phyloP scores from a whole-genome alignment of 2,888 invertebrate genomes.

The Coenonympha arcania region DNA sequence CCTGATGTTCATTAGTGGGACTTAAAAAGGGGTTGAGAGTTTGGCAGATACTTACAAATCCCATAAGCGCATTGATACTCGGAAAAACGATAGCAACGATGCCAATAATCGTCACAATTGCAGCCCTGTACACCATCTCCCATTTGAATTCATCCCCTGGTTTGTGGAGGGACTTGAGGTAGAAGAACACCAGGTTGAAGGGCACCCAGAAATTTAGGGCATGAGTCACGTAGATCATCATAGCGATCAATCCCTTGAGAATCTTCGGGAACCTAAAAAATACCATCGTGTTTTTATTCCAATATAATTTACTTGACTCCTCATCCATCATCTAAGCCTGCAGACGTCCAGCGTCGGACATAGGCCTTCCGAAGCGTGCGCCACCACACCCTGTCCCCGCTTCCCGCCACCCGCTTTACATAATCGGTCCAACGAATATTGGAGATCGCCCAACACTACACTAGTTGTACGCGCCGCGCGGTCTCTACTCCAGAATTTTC shows the following conservation, averaged over 20 bases:
- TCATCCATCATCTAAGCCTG: too few relatives aligned
- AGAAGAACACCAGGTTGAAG: constrained; percentile 49
- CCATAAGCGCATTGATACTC: constrained; percentile 49
- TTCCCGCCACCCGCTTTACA: too few relatives aligned
- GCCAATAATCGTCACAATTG: constrained; percentile 38
- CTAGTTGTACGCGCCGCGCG: too few relatives aligned
- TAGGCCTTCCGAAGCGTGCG: too few relatives aligned
- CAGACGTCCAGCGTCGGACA: too few relatives aligned
- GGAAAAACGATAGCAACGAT: constrained; percentile 47
- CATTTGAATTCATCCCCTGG: constrained; percentile 26
- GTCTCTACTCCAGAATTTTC: too few relatives aligned
- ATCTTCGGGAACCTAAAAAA: constrained; percentile 47
- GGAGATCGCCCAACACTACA: too few relatives aligned
- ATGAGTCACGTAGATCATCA: constrained; percentile 57
- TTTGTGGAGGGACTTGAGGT: constrained; percentile 35
- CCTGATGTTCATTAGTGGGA: too few relatives aligned
- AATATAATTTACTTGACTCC: too few relatives aligned
- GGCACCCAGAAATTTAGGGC: constrained; percentile 59
- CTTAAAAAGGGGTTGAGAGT: not conserved
- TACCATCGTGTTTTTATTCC: too few relatives aligned
- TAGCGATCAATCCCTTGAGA: constrained; percentile 44
- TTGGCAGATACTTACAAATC: constrained; percentile 50
- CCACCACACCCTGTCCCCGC: too few relatives aligned
- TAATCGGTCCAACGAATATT: too few relatives aligned
- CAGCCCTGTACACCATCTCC: constrained; percentile 45